Percentiles rank a stretch among this genome's conserved stretches.
These are phyloP conservation scores for Hylaeus anthracinus DNA, from an alignment of 1,140 invertebrate species.

Conservation along the genomic window DNA sequence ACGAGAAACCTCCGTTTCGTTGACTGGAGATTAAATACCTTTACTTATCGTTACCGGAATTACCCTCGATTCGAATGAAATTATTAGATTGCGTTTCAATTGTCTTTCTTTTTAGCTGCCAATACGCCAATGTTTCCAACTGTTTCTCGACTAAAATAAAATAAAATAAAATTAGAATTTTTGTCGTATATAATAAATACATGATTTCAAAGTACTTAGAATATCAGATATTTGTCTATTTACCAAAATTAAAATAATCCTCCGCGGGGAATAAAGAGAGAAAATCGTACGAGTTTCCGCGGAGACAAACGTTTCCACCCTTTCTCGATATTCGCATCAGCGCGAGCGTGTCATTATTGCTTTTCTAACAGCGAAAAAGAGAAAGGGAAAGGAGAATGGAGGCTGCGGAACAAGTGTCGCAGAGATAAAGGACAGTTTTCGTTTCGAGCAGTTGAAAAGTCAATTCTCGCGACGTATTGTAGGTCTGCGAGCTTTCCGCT, in stretches of 20 bases:
- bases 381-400: not conserved
- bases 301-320: too few relatives aligned
- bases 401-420: not conserved
- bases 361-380: not conserved
- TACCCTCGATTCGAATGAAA: not conserved
- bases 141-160: too few relatives aligned
- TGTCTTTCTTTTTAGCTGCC: too few relatives aligned
- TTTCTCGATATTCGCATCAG: slow-evolving; percentile 6
- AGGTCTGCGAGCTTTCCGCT: too few relatives aligned
- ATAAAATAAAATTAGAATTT: too few relatives aligned
- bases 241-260: not conserved
- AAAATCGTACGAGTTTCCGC: not conserved
- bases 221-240: too few relatives aligned
- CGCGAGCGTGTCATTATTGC: not conserved
- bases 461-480: not conserved
- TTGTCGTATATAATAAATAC: too few relatives aligned
- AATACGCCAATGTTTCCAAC: too few relatives aligned
- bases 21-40: not conserved
- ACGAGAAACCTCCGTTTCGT: not conserved
- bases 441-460: not conserved
- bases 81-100: not conserved
- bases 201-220: too few relatives aligned
- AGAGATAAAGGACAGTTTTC: not conserved
- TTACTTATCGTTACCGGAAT: not conserved
- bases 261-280: not conserved